Evolutionary conservation across 2,888 invertebrate species (phyloP).

Genomic region (Macrophya annulata): DNA sequence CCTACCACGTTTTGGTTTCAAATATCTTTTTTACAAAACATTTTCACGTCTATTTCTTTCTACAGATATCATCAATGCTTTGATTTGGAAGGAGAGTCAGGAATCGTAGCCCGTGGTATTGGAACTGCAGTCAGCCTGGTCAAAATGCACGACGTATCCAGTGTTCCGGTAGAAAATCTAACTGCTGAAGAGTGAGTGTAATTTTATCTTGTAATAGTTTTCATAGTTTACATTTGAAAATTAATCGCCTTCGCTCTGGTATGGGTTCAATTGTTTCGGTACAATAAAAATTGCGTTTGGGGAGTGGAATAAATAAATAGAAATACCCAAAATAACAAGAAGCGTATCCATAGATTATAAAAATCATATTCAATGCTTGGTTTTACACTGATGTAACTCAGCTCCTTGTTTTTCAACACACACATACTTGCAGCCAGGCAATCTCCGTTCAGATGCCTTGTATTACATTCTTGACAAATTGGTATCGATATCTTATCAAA

Average conservation of each 20-base stretch:
- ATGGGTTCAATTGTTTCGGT: neutral
- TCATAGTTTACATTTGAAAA: neutral
- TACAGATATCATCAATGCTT: conserved; percentile 93
- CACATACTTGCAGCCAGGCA: neutral
- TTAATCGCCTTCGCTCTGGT: neutral
- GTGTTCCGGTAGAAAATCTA: conserved; percentile 76
- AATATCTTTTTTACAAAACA: conserved; percentile 31
- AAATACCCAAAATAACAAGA: neutral
- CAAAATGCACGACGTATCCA: conserved; percentile 81
- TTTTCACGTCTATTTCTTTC: conserved; percentile 54
- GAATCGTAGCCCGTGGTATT: conserved; percentile 96
- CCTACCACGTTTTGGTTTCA: neutral
- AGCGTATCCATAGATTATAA: neutral
- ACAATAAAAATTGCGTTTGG: neutral
- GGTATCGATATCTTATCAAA: neutral
- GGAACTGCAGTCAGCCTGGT: conserved; percentile 93
- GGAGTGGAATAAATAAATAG: neutral
- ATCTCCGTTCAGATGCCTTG: neutral
- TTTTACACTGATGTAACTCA: neutral
- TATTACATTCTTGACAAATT: neutral
- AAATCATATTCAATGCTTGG: neutral
- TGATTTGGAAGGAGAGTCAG: conserved; percentile 98
- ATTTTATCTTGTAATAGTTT: neutral
- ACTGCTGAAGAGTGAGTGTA: conserved; percentile 84
- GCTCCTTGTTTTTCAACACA: neutral